These are phyloP conservation scores for Stratiomys singularior DNA, from an alignment of 2,888 invertebrate species.

Conservation along the genomic window DNA sequence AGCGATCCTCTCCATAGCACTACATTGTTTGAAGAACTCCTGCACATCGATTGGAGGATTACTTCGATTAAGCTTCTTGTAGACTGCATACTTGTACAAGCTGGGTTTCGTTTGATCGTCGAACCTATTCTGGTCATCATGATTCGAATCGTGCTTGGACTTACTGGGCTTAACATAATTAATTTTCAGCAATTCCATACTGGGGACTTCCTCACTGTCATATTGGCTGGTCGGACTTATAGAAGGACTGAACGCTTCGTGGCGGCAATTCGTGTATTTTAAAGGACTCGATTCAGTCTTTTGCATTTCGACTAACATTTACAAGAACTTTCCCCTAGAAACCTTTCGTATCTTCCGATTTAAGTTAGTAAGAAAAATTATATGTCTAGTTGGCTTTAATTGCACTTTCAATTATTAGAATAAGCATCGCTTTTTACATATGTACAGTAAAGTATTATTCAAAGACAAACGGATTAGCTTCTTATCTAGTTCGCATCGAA, in stretches of 20 bases:
- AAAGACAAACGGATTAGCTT: neutral
- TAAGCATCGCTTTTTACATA: neutral
- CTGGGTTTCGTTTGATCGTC: constrained; percentile 16
- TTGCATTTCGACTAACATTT: constrained; percentile 37
- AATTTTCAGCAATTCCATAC: constrained; percentile 64
- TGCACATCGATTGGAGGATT: constrained; percentile 10
- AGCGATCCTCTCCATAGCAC: constrained; percentile 17
- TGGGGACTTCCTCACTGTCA: constrained; percentile 62
- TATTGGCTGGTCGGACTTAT: constrained; percentile 55
- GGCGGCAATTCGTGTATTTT: constrained; percentile 45
- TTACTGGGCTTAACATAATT: constrained; percentile 63
- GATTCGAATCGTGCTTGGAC: constrained; percentile 13
- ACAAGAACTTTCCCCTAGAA: no score
- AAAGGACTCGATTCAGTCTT: constrained; percentile 36
- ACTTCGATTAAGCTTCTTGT: constrained; percentile 51
- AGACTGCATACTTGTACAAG: constrained; percentile 51
- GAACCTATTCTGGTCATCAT: neutral
- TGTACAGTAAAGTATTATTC: neutral
- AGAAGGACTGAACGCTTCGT: constrained; percentile 10
- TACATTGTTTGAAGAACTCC: constrained; percentile 31
- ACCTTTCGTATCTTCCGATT: no score
- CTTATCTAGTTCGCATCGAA: neutral
- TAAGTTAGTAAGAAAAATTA: no score
- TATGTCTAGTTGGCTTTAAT: no score
- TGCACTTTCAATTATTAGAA: neutral